Percentiles rank a stretch among this genome's conserved stretches.
Conservation (phyloP, 2,888 invertebrate species). For the Halictus ligatus region DNA sequence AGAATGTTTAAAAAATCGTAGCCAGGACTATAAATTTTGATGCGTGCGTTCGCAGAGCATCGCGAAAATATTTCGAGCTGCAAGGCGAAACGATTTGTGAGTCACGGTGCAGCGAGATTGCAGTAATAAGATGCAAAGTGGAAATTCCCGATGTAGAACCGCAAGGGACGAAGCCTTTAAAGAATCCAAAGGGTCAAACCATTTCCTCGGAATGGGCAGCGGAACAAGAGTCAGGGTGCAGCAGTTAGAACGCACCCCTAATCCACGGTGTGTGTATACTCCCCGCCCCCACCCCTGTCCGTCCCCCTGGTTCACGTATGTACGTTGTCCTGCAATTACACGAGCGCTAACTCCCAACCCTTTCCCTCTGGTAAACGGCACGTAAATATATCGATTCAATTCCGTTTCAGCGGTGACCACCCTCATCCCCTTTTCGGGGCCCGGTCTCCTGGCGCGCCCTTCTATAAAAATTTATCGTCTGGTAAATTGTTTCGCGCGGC, state of each 20-base stretch:
- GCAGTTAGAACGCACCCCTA: slow-evolving; percentile 56
- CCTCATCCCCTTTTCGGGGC: slow-evolving; percentile 46
- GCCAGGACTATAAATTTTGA: neutral
- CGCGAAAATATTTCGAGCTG: neutral
- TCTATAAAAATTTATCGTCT: slow-evolving; percentile 84
- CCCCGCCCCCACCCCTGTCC: neutral
- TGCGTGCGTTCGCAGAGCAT: neutral
- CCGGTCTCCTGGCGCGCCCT: slow-evolving; percentile 65
- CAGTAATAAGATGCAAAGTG: neutral
- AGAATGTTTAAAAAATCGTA: neutral
- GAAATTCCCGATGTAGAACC: slow-evolving; percentile 13
- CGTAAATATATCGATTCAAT: slow-evolving; percentile 85
- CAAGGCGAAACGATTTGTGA: neutral
- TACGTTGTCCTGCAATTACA: slow-evolving; percentile 80
- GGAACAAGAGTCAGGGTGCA: slow-evolving; percentile 27
- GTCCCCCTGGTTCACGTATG: slow-evolving; percentile 36
- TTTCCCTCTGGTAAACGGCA: slow-evolving; percentile 81
- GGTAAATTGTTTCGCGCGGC: slow-evolving; percentile 84
- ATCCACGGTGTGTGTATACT: slow-evolving; percentile 15
- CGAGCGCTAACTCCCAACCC: slow-evolving; percentile 80
- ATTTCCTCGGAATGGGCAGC: slow-evolving; percentile 20
- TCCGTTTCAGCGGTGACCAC: slow-evolving; percentile 81
- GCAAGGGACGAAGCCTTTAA: slow-evolving; percentile 5
- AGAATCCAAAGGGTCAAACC: slow-evolving; percentile 14
- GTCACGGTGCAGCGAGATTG: neutral